These are phyloP conservation scores for Drosophila austrosaltans DNA, from an alignment of 2,888 invertebrate genomes.

Conservation along the genomic window DNA sequence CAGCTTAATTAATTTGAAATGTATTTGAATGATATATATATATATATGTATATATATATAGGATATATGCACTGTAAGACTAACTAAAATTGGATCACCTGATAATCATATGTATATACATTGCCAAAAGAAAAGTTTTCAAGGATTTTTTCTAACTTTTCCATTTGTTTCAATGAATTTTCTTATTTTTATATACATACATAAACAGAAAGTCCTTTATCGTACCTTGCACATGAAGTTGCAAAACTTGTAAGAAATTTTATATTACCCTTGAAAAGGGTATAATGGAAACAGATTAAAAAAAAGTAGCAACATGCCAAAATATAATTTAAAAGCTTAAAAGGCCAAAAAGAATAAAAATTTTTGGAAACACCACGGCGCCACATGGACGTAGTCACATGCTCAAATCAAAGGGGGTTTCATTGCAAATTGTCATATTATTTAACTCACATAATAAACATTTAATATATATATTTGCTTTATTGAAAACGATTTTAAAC, in stretches of 20 bases:
- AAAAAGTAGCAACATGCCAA: conserved; percentile 51
- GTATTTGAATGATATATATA: not conserved
- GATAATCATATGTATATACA: too few species aligned
- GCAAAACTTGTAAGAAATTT: not conserved
- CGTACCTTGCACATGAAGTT: not conserved
- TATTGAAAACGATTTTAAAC: not conserved
- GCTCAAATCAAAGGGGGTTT: not conserved
- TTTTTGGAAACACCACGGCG: not conserved
- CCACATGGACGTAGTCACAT: not conserved
- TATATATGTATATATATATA: not conserved
- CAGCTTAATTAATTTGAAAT: not conserved
- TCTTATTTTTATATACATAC: too few species aligned
- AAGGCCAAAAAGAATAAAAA: conserved; percentile 36
- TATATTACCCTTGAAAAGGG: not conserved
- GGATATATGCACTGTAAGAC: too few species aligned
- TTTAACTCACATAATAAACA: not conserved
- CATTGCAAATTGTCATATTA: not conserved
- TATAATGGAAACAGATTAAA: conserved; percentile 29
- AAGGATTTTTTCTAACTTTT: too few species aligned
- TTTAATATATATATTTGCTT: not conserved
- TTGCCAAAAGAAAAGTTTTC: too few species aligned
- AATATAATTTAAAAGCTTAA: conserved; percentile 59
- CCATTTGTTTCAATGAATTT: too few species aligned
- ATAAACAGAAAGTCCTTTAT: too few species aligned
- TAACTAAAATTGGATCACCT: too few species aligned